Evolutionary conservation across 1,140 invertebrate genomes (phyloP), one percentile per base, ranked within the genome.

Genomic region (Acyrthosiphon pisum): DNA sequence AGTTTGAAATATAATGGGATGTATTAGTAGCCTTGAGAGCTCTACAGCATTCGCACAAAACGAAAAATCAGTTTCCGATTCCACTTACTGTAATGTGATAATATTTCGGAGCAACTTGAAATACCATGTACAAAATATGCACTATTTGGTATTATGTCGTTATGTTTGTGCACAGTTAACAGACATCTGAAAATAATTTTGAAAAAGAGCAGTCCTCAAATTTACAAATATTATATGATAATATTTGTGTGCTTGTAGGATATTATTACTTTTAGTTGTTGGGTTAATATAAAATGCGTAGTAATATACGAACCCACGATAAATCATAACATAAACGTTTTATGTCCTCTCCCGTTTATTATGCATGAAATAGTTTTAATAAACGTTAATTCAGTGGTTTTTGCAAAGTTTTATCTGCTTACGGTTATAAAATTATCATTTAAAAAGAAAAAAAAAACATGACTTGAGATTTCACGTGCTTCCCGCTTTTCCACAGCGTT

Each of bases 301-400:
- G 30, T 76, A 35, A 35, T 76, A 76, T n/a, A n/a, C n/a, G 60
- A 76, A 76, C 60, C n/a, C 60, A n/a, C 18, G n/a, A 76, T 76
- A 76, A 76, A 76, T 76, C 60, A 76, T n/a, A 76, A 76, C 60
- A 30, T 76, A 35, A 76, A 76, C 60, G 60, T n/a, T 76, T 76
- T 76, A 76, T n/a, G 60, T 76, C 60, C 60, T 76, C 30, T n/a
- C 30, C 60, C 60, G 60, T n/a, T 76, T 76, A 76, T n/a, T 76
- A 76, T 76, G 60, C 60, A 76, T 76, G 60, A n/a, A 76, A 76
- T 76, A 76, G 60, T 76, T 76, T 76, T 76, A 76, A 76, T 76
- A 76, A 76, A 76, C n/a, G 60, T 76, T 76, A 76, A 76, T 76
- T 76, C n/a, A 76, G 60, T 76, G 60, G 60, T 76, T 76, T 76